A percentile compares a stretch with the other conserved stretches of the same genome.
These are phyloP conservation scores for Drosophila hawaiiensis DNA, from an alignment of 2,888 invertebrate genomes.

Conservation along the genomic window DNA sequence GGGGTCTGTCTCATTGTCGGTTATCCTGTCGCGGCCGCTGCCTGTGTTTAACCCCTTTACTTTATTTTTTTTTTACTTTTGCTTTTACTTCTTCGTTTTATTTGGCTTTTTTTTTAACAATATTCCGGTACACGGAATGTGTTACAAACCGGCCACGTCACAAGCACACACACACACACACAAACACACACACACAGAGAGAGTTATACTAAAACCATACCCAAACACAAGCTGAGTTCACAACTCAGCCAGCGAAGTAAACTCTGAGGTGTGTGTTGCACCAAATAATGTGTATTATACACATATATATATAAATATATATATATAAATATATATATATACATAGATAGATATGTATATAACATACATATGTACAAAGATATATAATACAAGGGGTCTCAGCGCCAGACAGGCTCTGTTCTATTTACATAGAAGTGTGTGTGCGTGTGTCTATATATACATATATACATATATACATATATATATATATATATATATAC, in stretches of 20 bases:
- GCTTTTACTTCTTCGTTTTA: conserved; percentile 9
- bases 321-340: background rate
- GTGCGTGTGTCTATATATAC: background rate
- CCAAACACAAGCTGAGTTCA: conserved; percentile 26
- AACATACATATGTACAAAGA: background rate
- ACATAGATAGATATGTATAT: background rate
- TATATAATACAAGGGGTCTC: conserved; percentile 32
- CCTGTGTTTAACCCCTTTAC: conserved; percentile 71
- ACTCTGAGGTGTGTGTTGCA: conserved; percentile 31
- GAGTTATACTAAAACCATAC: conserved; percentile 8
- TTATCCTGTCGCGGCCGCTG: conserved; percentile 59
- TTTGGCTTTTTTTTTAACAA: conserved; percentile 23
- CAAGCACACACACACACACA: conserved; percentile 26
- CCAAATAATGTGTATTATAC: conserved; percentile 14
- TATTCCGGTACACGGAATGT: conserved; percentile 61
- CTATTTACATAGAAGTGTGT: conserved; percentile 49
- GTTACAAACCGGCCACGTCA: conserved; percentile 71
- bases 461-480: conserved; percentile 28
- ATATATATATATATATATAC: conserved; percentile 19
- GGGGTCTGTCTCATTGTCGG: conserved; percentile 54
- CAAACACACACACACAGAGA: background rate
- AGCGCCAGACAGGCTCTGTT: conserved; percentile 70
- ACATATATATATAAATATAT: background rate
- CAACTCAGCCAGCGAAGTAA: conserved; percentile 3
- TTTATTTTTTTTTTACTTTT: conserved; percentile 1